Base-by-base conservation (phyloP, 1,140 invertebrate genomes). In the Diprion similis region DNA sequence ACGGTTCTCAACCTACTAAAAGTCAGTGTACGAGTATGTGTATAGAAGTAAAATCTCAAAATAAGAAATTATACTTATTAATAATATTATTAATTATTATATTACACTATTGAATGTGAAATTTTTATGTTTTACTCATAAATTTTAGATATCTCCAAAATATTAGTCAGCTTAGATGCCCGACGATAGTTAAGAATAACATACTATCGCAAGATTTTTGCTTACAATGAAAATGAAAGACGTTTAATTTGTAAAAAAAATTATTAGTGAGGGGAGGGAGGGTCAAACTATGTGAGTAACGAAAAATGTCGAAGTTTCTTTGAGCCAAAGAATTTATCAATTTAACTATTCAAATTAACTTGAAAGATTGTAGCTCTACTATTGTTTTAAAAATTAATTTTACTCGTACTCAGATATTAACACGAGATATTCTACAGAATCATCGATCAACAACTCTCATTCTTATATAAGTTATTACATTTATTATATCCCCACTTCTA, bases 21-120 rank as follows among this genome's bases (percentile, higher is more conserved):
- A 72, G 68, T 78, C 75, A 73, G 72, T 76, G 77, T 78, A 76
- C 72, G 74, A 78, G 78, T 79, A 81, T 80, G 76, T 82, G 78
- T 81, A 81, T 81, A 83, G 78, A 82, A 79, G 64, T 78, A 80
- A 77, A 78, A 75, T 76, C 72, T 64, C 71, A 17, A 74, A 75
- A 78, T 81, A 80, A 82, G 74, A 79, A 79, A 8, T 75, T 79
- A 59, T 79, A 81, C 70, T 78, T 80, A 78, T 68, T 45, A 68
- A 8, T 68, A 68, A 68, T 68, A 68, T 68, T 68, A 19, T 17
- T 68, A 18, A 68, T 68, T 68, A 68, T 45, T 18, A 19, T 68
- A 68, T 18, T 18, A 18, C 13, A 68, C 15, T 68, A 68, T 68
- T 19, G 8, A 15, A 19, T 68, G 66, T 68, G 37, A 68, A 13